phyloP scores from a whole-genome alignment of 2,797 vertebrate species.

The Spinus olivaceus region DNA sequence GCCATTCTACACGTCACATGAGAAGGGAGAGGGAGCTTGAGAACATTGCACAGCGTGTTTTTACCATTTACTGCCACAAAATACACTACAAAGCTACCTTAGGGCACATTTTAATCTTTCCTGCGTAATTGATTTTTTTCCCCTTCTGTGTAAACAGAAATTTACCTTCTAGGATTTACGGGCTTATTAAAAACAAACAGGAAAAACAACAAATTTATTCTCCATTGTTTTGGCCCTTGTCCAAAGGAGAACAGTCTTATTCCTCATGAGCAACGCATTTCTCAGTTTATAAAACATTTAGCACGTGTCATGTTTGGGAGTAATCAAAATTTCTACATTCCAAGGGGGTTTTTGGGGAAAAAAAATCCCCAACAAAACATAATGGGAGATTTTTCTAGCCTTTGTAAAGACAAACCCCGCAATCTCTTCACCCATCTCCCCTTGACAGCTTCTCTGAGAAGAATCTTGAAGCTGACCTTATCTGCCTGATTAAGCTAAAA shows the following conservation, averaged over 20 bases:
- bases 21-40: neutral
- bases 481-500: neutral
- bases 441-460: neutral
- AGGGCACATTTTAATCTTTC: slow-evolving; percentile 49
- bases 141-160: slow-evolving; percentile 11
- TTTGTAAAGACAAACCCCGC: neutral
- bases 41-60: neutral
- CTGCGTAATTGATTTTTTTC: slow-evolving; percentile 1
- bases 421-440: neutral
- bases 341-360: accelerated
- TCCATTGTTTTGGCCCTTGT: neutral
- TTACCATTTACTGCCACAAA: slow-evolving; percentile 1
- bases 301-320: neutral
- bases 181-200: slow-evolving; percentile 29
- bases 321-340: neutral
- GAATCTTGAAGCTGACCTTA: neutral
- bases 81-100: neutral
- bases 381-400: neutral
- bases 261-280: neutral
- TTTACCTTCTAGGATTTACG: slow-evolving; percentile 43
- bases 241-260: neutral
- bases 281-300: neutral
- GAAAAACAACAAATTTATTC: slow-evolving; percentile 4
- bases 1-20: neutral
- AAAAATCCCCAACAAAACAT: neutral